Evolutionary conservation across 2,888 invertebrate species (phyloP).

Genomic region (Agrilus mali): DNA sequence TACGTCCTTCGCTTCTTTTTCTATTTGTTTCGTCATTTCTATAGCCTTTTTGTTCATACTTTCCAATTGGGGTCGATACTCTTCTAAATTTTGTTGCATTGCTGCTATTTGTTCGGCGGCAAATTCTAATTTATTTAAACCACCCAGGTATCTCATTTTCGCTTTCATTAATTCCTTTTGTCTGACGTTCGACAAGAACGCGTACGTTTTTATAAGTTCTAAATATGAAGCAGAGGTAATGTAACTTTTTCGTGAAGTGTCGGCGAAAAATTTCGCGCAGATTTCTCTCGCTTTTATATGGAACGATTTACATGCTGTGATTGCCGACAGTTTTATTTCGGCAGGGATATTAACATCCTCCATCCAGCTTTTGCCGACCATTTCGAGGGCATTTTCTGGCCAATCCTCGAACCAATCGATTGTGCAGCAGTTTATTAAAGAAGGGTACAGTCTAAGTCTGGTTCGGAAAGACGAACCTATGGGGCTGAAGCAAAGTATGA

Average conservation of each 20-base stretch:
- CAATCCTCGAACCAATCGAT: constrained; percentile 85
- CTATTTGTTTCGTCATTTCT: constrained; percentile 65
- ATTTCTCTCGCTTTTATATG: constrained; percentile 62
- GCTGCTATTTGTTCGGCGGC: constrained; percentile 62
- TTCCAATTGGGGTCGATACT: constrained; percentile 61
- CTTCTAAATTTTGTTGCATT: constrained; percentile 65
- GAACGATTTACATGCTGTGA: constrained; percentile 76
- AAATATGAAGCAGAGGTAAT: constrained; percentile 78
- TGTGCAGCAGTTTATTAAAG: constrained; percentile 77
- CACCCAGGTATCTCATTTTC: constrained; percentile 47
- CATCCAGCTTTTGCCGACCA: constrained; percentile 65
- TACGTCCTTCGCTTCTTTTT: constrained; percentile 61
- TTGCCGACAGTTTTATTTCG: constrained; percentile 49
- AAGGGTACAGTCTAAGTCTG: constrained; percentile 66
- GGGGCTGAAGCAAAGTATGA: constrained; percentile 76
- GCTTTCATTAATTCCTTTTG: constrained; percentile 61
- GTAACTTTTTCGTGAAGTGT: constrained; percentile 61
- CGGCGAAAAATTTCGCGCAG: constrained; percentile 49
- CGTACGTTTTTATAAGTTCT: constrained; percentile 67
- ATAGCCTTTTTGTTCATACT: constrained; percentile 58
- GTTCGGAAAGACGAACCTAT: constrained; percentile 70
- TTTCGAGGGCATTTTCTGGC: constrained; percentile 80
- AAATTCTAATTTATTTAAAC: constrained; percentile 61
- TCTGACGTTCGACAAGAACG: constrained; percentile 54
- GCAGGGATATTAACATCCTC: constrained; percentile 61